Percentiles rank a stretch among this genome's conserved stretches.
Evolutionary conservation across 1,140 invertebrate genomes (phyloP).

Genomic region (Prorops nasuta): DNA sequence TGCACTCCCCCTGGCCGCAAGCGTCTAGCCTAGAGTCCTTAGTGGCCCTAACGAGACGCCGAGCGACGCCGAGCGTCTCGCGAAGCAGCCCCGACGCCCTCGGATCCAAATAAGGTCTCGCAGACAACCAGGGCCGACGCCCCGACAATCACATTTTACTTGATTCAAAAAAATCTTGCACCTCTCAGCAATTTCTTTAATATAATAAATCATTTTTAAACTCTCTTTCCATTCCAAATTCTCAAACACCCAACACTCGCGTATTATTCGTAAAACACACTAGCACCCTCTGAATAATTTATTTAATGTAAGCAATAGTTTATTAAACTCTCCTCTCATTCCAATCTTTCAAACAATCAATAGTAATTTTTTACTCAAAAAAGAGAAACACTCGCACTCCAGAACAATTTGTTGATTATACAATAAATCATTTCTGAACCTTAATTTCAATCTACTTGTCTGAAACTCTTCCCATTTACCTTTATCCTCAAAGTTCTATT

Average conservation of each 20-base stretch:
- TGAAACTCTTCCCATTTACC: too few species aligned
- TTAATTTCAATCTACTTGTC: too few species aligned
- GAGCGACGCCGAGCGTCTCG: slow-evolving; percentile 27
- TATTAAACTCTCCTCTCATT: too few species aligned
- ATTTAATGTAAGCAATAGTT: neutral
- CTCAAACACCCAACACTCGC: neutral
- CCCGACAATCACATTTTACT: slow-evolving; percentile 4
- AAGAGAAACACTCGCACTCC: too few species aligned
- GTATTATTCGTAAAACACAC: neutral
- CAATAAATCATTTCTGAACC: too few species aligned
- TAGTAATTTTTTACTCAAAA: too few species aligned
- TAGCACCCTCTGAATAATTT: neutral
- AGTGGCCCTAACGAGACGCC: slow-evolving; percentile 20
- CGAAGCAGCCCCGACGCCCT: slow-evolving; percentile 27
- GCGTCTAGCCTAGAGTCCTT: slow-evolving; percentile 25
- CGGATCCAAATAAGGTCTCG: slow-evolving; percentile 53
- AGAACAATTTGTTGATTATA: too few species aligned
- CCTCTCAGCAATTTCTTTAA: neutral
- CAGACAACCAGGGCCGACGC: slow-evolving; percentile 24
- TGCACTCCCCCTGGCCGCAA: slow-evolving; percentile 22
- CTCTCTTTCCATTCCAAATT: neutral
- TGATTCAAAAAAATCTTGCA: neutral
- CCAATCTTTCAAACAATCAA: too few species aligned
- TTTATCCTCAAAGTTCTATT: too few species aligned
- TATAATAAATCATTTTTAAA: neutral